A percentile compares a stretch with the other conserved stretches of the same genome.
Evolutionary conservation across 2,113 vertebrate genomes (phyloP).

Genomic region (Climacteris rufus): DNA sequence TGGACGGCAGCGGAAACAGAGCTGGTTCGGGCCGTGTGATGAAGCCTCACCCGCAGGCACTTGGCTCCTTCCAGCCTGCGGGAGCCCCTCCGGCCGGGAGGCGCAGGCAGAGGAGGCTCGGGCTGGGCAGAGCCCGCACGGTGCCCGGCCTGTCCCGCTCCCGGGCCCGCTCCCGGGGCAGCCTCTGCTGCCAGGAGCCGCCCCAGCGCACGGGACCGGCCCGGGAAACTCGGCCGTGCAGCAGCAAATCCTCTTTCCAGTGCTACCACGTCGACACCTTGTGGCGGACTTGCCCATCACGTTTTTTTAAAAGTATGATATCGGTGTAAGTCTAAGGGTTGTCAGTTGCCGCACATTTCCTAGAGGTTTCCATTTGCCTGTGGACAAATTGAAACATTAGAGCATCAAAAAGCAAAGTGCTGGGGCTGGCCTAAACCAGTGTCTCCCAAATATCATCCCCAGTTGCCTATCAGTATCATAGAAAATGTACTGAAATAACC

Average conservation of each 20-base stretch:
- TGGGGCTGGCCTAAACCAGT: neutral
- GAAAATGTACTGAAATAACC: neutral
- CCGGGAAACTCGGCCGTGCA: accelerated
- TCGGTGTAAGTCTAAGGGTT: accelerated
- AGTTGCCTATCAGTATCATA: neutral
- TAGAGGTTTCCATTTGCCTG: neutral
- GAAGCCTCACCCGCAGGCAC: accelerated
- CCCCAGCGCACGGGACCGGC: accelerated
- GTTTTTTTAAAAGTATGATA: accelerated
- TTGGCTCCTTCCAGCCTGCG: accelerated
- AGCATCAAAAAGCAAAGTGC: neutral
- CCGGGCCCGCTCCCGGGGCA: no score
- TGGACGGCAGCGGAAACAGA: accelerated
- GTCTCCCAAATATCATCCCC: neutral
- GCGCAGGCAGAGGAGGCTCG: accelerated
- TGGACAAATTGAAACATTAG: neutral
- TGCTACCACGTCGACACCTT: constrained; percentile 28
- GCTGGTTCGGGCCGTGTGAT: accelerated
- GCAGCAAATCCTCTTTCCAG: accelerated
- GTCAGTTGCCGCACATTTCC: neutral
- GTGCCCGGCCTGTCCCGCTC: no score
- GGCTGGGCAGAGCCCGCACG: accelerated
- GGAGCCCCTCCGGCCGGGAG: neutral
- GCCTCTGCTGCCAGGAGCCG: accelerated
- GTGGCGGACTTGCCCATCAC: neutral